phyloP scores from a whole-genome alignment of 2,888 invertebrate genomes.

The Hartigia nigra region DNA sequence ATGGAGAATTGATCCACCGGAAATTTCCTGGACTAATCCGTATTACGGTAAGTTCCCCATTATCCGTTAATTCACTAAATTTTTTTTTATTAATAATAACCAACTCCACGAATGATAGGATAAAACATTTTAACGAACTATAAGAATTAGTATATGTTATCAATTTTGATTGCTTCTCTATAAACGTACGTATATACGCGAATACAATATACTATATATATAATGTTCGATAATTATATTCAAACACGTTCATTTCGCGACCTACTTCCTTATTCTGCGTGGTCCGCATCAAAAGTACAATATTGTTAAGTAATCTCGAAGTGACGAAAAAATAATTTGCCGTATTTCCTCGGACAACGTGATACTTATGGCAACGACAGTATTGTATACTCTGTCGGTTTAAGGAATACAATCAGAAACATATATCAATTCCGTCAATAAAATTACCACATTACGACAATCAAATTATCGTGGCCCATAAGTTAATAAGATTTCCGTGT shows the following conservation, averaged over 20 bases:
- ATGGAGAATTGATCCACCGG: constrained; percentile 25
- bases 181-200: not conserved
- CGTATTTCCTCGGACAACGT: not conserved
- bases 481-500: not conserved
- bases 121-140: too few relatives aligned
- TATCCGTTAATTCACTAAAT: not conserved
- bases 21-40: constrained; percentile 39
- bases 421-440: not conserved
- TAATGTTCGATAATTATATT: not conserved
- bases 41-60: constrained; percentile 51
- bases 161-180: not conserved
- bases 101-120: too few relatives aligned
- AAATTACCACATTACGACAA: not conserved
- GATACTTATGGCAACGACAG: not conserved
- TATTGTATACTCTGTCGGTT: not conserved
- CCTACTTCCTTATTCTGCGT: not conserved
- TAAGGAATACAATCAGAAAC: not conserved
- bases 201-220: not conserved
- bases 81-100: not conserved
- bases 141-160: not conserved
- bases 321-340: not conserved
- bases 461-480: not conserved
- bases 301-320: not conserved
- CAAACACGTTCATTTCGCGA: not conserved
- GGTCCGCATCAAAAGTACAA: not conserved